Conservation (phyloP, 2,888 invertebrate species). For the Orthonevra nobilis region DNA sequence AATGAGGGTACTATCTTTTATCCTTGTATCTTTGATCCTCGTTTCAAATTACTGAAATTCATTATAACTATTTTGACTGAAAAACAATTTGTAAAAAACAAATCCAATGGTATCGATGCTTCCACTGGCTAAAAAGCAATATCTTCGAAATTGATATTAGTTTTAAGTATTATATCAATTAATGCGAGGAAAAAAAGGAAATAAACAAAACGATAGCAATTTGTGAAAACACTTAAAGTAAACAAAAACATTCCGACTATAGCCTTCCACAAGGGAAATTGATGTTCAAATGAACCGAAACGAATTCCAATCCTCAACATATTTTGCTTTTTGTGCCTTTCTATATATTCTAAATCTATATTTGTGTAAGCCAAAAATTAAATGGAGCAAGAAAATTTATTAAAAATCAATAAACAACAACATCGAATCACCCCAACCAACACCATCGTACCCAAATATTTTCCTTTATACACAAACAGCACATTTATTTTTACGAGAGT, state of each 20-base stretch:
- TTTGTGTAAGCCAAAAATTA: slow-evolving; percentile 77
- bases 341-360: slow-evolving; percentile 68
- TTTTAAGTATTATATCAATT: no score
- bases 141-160: no score
- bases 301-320: slow-evolving; percentile 57
- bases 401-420: slow-evolving; percentile 68
- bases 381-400: slow-evolving; percentile 78
- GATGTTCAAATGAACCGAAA: slow-evolving; percentile 47
- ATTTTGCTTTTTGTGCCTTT: slow-evolving; percentile 70
- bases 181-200: no score
- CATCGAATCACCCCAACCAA: slow-evolving; percentile 10
- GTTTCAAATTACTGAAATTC: no score
- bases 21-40: no score
- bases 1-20: no score
- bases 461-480: slow-evolving; percentile 43
- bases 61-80: no score
- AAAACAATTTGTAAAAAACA: no score
- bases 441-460: background rate
- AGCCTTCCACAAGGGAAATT: slow-evolving; percentile 23
- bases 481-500: slow-evolving; percentile 66
- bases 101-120: no score
- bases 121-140: no score
- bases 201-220: background rate
- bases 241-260: slow-evolving; percentile 48
- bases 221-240: slow-evolving; percentile 20